Percentiles rank a stretch among this genome's conserved stretches.
These are phyloP conservation scores for Cottus gobio DNA, from an alignment of 2,113 vertebrate species.

Conservation along the genomic window DNA sequence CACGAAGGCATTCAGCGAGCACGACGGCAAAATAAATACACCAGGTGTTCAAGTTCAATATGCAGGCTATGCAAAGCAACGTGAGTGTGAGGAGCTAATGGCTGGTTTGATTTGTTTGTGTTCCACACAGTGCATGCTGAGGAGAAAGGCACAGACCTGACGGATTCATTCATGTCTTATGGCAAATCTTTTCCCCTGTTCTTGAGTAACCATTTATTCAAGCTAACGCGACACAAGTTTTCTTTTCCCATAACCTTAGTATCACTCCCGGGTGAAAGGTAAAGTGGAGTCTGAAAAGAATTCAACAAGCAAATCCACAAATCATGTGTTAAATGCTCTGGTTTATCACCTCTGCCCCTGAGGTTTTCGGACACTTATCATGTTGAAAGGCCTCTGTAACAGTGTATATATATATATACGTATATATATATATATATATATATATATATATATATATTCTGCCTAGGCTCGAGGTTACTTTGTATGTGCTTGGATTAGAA, in stretches of 20 bases:
- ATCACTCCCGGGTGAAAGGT: conserved; percentile 4
- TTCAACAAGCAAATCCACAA: conserved; percentile 19
- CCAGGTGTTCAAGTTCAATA: neutral
- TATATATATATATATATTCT: neutral
- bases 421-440: neutral
- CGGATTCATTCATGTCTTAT: neutral
- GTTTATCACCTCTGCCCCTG: conserved; percentile 14
- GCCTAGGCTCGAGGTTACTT: neutral
- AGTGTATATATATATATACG: neutral
- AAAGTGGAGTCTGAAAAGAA: neutral
- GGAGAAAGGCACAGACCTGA: neutral
- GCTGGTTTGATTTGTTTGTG: conserved; percentile 29
- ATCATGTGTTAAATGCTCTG: conserved; percentile 11
- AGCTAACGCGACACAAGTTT: neutral
- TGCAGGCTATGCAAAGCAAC: neutral
- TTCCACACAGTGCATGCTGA: neutral
- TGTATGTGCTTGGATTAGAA: conserved; percentile 16
- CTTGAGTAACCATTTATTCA: neutral
- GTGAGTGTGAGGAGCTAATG: conserved; percentile 30
- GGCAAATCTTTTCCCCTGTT: conserved; percentile 6
- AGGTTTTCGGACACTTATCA: conserved; percentile 1
- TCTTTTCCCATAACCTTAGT: neutral
- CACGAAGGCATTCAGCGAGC: neutral
- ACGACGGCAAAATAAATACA: conserved; percentile 1
- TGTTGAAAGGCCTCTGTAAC: neutral